Base-by-base conservation (phyloP, 2,113 vertebrate genomes). In the Tenebrosternarchus preto region DNA sequence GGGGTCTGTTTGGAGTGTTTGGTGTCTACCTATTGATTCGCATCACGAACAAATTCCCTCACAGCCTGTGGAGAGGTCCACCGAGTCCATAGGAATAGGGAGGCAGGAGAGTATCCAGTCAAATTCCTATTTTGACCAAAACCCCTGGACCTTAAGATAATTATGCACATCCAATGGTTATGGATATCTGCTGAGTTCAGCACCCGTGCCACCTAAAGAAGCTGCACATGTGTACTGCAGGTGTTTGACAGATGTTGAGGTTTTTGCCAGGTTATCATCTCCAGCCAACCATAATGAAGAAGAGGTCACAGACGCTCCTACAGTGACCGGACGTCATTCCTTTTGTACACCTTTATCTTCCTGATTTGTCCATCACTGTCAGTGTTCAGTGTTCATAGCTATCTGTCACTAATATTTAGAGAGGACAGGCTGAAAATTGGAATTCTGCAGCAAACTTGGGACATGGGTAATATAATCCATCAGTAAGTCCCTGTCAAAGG, bases 1-100 rank as follows among this genome's bases (percentile, higher is more conserved):
- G 82, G 80, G 85, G 79, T 90, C 88, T 91, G 88, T 91, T 92
- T 91, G 89, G 46, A 90, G 88, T 91, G 88, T 91, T 92, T 91
- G 89, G 46, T 86, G 72, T 84, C 84, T 85, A 83, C 85, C 79
- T 86, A 90, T 85, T 89, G 90, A 90, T 90, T 91, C 88, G 85
- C 86, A 83, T 85, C 77, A 83, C 80, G 87, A 88, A 90, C 86
- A 89, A 83, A 86, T 91, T 87, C 70, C n/a, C n/a, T 79, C 82
- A 66, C 80, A 64, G 82, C 79, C 57, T 66, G 82, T 85, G 80
- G 63, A 80, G 88, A 90, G 82, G 73, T 63, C 64, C 63, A 77
- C 67, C 64, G 77, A 83, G 78, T 87, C 82, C 82, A 56, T 79
- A 82, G 61, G 80, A 71, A 63, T 66, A 73, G 7, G 36, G 39